Base-by-base conservation (phyloP, 2,888 invertebrate species). In the Sarcophaga subvicina region DNA sequence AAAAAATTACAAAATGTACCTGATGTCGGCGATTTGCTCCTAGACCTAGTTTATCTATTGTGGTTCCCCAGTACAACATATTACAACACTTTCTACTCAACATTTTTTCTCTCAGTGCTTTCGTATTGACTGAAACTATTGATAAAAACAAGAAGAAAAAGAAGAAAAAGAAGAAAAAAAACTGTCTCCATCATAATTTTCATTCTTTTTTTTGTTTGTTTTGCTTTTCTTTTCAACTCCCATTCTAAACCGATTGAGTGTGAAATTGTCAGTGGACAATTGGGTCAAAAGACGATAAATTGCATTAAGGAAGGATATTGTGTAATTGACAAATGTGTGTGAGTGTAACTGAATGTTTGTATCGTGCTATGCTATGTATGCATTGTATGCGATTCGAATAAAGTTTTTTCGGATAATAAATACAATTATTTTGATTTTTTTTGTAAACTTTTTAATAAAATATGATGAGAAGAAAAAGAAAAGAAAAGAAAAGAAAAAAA, bases 181-280 rank as follows among this genome's bases (percentile, higher is more conserved):
- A 47, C 22, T 76, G 75, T 80, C 80, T 80, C 47, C 59, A 66
- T 84, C 84, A 80, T 80, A 84, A 80, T 76, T 80, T 80, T 85
- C 60, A 75, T 60, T 49, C 5, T 14, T 14, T 54, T 54, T 12
- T 54, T 54, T 14, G 2, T 54, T 54, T 49, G 3, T 1, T 54
- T 49, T 11, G 0, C 20, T 62, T 11, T 20, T 10, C 45, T 70
- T 69, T 69, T 63, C 78, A 77, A 72, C 77, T 70, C 22, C 73
- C 66, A 78, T 85, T 75, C 78, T 60, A 78, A 85, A 78, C 75
- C 85, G 85, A 85, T 85, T 85, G 85, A 85, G 77, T 81, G 85
- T 85, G 62, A 85, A 85, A 85, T 85, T 85, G 85, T 85, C 85
- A 85, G 77, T 85, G 81, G 85, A 85, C 81, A 81, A 82, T 85